These are phyloP conservation scores for Ephestia elutella DNA, from an alignment of 1,140 invertebrate genomes.

Conservation along the genomic window DNA sequence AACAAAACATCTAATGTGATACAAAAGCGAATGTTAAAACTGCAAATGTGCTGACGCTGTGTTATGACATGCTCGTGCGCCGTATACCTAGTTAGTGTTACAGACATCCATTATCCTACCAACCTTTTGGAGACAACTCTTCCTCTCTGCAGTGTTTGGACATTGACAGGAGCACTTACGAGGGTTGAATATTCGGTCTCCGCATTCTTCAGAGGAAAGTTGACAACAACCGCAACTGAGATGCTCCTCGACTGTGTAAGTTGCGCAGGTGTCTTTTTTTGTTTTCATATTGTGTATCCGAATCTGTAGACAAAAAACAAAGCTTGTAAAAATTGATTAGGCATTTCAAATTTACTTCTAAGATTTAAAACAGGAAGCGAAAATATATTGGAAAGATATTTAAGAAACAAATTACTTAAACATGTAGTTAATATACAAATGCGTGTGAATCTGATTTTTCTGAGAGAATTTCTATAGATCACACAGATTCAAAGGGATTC, in stretches of 20 bases:
- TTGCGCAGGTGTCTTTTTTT: conserved; percentile 51
- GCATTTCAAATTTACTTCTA: too few species aligned
- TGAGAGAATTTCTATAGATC: too few species aligned
- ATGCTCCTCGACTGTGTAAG: conserved; percentile 51
- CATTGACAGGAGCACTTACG: conserved; percentile 70
- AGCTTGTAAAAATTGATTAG: neutral
- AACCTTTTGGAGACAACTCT: conserved; percentile 60
- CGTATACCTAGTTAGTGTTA: conserved; percentile 41
- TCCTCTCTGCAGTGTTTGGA: conserved; percentile 54
- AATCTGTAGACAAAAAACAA: conserved; percentile 34
- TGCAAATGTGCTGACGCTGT: conserved; percentile 21
- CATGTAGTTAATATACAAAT: too few species aligned
- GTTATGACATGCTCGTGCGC: conserved; percentile 36
- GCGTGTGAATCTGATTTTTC: neutral
- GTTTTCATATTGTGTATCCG: conserved; percentile 57
- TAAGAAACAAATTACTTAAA: too few species aligned
- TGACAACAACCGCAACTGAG: conserved; percentile 51
- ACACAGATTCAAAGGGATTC: neutral
- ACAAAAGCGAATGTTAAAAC: conserved; percentile 23
- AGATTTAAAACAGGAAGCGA: too few species aligned
- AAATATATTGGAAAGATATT: too few species aligned
- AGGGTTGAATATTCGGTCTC: conserved; percentile 50
- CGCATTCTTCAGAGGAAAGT: conserved; percentile 33
- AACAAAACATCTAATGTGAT: conserved; percentile 3
- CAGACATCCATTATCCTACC: conserved; percentile 69